These are phyloP conservation scores for Cephalopterus ornatus DNA, from an alignment of 2,113 vertebrate species.

Conservation along the genomic window DNA sequence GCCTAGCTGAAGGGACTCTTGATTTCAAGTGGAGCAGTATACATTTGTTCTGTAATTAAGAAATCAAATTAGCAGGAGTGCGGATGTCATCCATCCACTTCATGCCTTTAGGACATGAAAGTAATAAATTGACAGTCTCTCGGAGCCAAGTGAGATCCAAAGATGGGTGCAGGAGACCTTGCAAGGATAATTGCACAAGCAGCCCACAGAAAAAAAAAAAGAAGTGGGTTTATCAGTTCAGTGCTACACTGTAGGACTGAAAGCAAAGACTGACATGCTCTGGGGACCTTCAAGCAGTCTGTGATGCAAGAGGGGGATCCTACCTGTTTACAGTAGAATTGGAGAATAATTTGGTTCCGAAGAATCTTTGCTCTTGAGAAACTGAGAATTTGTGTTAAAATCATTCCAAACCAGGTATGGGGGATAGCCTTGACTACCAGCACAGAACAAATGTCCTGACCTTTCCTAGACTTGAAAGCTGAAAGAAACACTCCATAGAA, in stretches of 20 bases:
- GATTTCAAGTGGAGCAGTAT: neutral
- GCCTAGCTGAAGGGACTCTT: neutral
- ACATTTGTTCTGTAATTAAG: constrained; percentile 51
- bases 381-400: neutral
- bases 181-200: neutral
- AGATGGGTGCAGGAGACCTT: neutral
- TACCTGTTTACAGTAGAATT: neutral
- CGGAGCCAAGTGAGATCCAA: neutral
- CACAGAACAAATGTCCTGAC: neutral
- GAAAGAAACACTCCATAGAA: accelerated
- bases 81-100: neutral
- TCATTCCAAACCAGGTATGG: neutral
- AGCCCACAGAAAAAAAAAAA: neutral
- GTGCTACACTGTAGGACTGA: neutral
- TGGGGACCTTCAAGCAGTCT: neutral
- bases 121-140: neutral
- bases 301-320: neutral
- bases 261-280: neutral
- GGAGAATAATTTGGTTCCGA: neutral
- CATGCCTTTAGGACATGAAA: constrained; percentile 35
- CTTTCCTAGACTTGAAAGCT: neutral
- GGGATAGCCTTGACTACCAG: neutral
- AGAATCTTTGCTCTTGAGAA: neutral
- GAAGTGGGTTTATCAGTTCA: neutral
- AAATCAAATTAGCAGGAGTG: constrained; percentile 38